These are phyloP conservation scores for Neodiprion pinetum DNA, from an alignment of 1,140 invertebrate species.

Conservation along the genomic window DNA sequence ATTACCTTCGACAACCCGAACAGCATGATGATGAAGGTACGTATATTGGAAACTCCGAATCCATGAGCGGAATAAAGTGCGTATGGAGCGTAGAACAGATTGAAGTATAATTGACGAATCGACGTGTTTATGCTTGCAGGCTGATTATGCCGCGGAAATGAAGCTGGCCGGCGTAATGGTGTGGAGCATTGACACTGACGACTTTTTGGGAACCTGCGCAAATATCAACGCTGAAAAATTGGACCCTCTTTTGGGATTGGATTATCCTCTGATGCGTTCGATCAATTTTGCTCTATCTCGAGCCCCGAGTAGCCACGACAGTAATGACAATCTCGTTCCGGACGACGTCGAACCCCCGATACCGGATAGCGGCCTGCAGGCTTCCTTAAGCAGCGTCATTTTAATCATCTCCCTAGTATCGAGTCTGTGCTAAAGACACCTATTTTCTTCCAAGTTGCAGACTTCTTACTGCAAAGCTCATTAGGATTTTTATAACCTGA, in stretches of 20 bases:
- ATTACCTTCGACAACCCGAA: constrained; percentile 71
- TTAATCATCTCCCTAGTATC: too few relatives aligned
- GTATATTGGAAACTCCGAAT: neutral
- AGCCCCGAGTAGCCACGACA: neutral
- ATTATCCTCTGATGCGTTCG: constrained; percentile 69
- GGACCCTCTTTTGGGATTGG: constrained; percentile 33
- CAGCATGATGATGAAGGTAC: constrained; percentile 71
- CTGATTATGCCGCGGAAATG: constrained; percentile 59
- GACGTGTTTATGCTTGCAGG: constrained; percentile 32
- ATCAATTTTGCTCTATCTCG: constrained; percentile 66
- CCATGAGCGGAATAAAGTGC: too few relatives aligned
- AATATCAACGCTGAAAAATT: constrained; percentile 47
- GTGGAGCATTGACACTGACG: constrained; percentile 83
- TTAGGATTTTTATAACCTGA: too few relatives aligned
- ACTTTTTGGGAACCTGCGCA: constrained; percentile 73
- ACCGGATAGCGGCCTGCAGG: neutral
- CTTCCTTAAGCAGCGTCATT: too few relatives aligned
- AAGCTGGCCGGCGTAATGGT: constrained; percentile 81
- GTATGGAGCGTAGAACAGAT: too few relatives aligned
- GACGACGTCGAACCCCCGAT: neutral
- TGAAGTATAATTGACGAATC: too few relatives aligned
- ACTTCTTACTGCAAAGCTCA: too few relatives aligned
- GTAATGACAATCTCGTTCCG: neutral
- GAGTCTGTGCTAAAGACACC: too few relatives aligned
- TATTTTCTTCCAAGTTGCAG: too few relatives aligned